These are phyloP conservation scores for Drosophila tristis DNA, from an alignment of 1,140 invertebrate species.

Conservation along the genomic window DNA sequence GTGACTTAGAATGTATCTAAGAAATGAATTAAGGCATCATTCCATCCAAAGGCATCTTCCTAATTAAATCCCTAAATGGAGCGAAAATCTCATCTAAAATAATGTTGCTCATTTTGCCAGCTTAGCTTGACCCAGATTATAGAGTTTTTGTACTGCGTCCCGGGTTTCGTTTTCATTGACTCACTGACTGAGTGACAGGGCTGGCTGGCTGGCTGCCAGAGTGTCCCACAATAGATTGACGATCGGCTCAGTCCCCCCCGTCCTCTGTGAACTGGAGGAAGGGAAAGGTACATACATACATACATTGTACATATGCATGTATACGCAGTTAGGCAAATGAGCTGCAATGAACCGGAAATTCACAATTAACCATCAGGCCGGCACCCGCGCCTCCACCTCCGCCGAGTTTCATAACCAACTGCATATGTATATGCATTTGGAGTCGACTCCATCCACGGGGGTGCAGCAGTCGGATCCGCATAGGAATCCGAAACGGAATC, in stretches of 20 bases:
- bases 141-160: slow-evolving; percentile 48
- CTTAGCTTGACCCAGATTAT: slow-evolving; percentile 57
- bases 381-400: not conserved
- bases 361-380: slow-evolving; percentile 63
- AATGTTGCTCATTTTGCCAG: slow-evolving; percentile 24
- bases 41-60: no score
- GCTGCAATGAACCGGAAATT: slow-evolving; percentile 77
- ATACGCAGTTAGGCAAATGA: slow-evolving; percentile 59
- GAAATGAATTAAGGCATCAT: no score
- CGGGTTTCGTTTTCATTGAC: slow-evolving; percentile 71
- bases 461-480: slow-evolving; percentile 39
- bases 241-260: slow-evolving; percentile 29
- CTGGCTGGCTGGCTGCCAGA: slow-evolving; percentile 30
- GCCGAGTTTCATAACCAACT: slow-evolving; percentile 64
- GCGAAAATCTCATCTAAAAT: slow-evolving; percentile 9
- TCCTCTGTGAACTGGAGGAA: not conserved
- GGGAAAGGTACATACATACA: not conserved
- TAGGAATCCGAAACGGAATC: slow-evolving; percentile 47
- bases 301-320: not conserved
- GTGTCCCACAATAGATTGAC: slow-evolving; percentile 45
- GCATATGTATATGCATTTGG: slow-evolving; percentile 47
- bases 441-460: slow-evolving; percentile 36
- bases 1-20: no score
- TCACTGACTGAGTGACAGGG: slow-evolving; percentile 34
- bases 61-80: no score